Base-by-base conservation (phyloP, 1,140 invertebrate species). In the Anastatus disparis region DNA sequence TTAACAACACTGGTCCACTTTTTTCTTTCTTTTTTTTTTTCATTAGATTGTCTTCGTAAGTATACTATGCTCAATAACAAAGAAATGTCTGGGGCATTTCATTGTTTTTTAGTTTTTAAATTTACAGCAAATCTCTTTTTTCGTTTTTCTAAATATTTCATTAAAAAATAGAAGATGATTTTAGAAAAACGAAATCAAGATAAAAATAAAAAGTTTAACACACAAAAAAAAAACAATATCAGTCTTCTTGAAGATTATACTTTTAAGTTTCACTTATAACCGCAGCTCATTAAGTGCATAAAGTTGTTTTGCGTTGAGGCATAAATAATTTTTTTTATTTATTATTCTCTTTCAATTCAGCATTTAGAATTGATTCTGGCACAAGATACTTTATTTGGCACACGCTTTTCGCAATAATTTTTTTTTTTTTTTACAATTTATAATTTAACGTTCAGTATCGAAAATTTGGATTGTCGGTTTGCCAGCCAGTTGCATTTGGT, bases 401-500 rank as follows among this genome's bases (percentile, higher is more conserved):
- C 62, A 44, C n/a, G 46, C 59, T 55, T 53, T n/a, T n/a, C n/a
- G n/a, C n/a, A n/a, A n/a, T n/a, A n/a, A n/a, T n/a, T n/a, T n/a
- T n/a, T n/a, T n/a, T n/a, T n/a, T n/a, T n/a, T n/a, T n/a, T n/a
- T n/a, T 42, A 67, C 53, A 35, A 35, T 42, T 52, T 17, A 38
- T 24, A 46, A 13, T n/a, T n/a, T n/a, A n/a, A 55, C 46, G 53
- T 72, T 83, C 62, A 82, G 31, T 77, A 76, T 63, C 81, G 79
- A 26, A 91, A 91, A 78, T 91, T 92, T 0, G 90, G 91, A 74
- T 91, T 90, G 48, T 90, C 87, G 2, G 91, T 91, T 75, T 89
- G 88, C 90, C 91, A 93, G 42, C 91, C 89, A 20, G 90, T 92
- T 0, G 92, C 93, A 66, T 92, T 93, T 58, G 89, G 89, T 2